Conservation (phyloP, 2,797 vertebrate genomes). For the Cryptoblepharus egeriae region DNA sequence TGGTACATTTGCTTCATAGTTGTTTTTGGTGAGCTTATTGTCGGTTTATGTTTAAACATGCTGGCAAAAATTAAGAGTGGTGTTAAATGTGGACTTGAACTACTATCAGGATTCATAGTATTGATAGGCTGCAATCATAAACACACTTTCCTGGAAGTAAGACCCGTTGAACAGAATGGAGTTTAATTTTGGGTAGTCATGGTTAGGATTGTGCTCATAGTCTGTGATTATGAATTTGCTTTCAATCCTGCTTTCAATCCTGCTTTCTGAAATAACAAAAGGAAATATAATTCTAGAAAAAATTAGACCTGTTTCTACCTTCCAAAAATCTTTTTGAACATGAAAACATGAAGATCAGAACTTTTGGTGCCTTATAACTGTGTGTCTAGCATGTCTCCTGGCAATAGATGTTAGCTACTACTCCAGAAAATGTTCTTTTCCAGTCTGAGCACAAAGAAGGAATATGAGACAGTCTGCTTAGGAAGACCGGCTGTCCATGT, state of each 20-base stretch:
- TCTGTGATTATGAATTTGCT: neutral
- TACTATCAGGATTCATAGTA: neutral
- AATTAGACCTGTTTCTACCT: neutral
- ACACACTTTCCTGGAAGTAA: no score
- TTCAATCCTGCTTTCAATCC: neutral
- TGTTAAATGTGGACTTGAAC: no score
- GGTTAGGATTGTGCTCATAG: no score
- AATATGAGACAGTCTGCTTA: neutral
- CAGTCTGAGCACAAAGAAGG: neutral
- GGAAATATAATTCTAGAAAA: neutral
- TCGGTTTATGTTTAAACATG: no score
- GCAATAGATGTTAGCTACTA: no score
- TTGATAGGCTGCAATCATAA: neutral
- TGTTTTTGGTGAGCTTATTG: neutral
- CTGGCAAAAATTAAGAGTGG: no score
- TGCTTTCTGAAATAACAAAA: neutral
- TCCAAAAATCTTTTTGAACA: neutral
- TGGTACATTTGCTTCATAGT: fast-evolving
- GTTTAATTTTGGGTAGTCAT: no score
- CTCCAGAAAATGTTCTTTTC: no score
- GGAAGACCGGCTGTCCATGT: neutral
- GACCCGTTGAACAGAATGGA: no score
- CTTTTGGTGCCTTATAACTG: neutral
- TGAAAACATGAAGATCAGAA: neutral
- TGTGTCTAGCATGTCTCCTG: no score